Base-by-base conservation (phyloP, 1,140 invertebrate genomes). In the Geopemphigus sp. region DNA sequence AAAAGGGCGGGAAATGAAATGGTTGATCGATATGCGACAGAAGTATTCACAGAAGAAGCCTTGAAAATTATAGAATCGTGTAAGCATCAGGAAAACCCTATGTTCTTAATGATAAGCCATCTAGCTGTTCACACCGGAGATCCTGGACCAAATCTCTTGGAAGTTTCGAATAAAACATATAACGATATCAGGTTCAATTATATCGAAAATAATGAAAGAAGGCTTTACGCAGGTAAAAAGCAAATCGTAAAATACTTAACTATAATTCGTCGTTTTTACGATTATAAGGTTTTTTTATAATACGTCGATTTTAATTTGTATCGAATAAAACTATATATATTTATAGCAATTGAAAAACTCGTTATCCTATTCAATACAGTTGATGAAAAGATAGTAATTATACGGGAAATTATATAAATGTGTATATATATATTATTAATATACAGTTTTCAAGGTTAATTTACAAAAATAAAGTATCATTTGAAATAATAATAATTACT, bases 41-140 rank as follows among this genome's bases (percentile, higher is more conserved):
- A 89, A 78, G 63, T 90, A 22, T 88, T 90, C 78, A 88, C 89
- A 0, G 83, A 88, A 2, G 86, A 88, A 83, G 88, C 89, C 1
- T 83, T 87, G 15, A 82, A 85, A 32, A 84, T 90, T 15, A 90
- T 91, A 22, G 74, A 83, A 5, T 84, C 84, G 5, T 90, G 91
- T 82, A 82, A 87, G 64, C 81, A 84, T 19, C 81, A 80, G 0
- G 80, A 66, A 0, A 83, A 84, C 17, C 93, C 94, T 0, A 84
- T 96, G 80, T 95, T 95, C 83, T 84, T 97, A n/a, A 90, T 93
- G 82, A 82, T 97, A 45, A 88, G 90, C 0, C 93, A 96, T 84
- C 87, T 93, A 59, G 94, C 94, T 0, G 91, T 92, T 0, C 95
- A 96, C 84, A 88, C 91, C 1, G 93, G 89, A 10, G 92, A 47